Evolutionary conservation across 2,113 vertebrate species (phyloP).

Genomic region (Stigmatopora nigra): DNA sequence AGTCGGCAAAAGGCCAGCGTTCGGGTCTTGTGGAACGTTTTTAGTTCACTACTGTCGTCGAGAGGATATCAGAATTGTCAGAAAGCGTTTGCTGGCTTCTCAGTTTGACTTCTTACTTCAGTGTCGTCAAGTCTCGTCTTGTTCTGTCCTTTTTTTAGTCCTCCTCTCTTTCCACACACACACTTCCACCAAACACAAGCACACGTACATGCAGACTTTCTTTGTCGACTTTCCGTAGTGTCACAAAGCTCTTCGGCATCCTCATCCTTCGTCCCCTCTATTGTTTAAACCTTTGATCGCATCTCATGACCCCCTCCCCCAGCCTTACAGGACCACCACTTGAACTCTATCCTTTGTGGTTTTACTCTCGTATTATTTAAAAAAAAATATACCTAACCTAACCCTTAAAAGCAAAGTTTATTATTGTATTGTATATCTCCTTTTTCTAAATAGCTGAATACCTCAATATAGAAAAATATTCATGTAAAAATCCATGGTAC

Average conservation of each 20-base stretch:
- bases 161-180: slow-evolving; percentile 22
- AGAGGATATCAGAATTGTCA: not conserved
- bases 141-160: slow-evolving; percentile 46
- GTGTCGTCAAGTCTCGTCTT: slow-evolving; percentile 59
- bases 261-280: slow-evolving; percentile 48
- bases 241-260: slow-evolving; percentile 37
- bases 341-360: slow-evolving; percentile 49
- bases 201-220: not conserved
- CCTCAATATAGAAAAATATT: no score
- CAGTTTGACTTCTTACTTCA: slow-evolving; percentile 39
- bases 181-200: not conserved
- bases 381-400: no score
- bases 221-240: slow-evolving; percentile 43
- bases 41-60: not conserved
- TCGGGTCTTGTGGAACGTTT: not conserved
- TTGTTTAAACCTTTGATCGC: slow-evolving; percentile 44
- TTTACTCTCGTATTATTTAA: slow-evolving; percentile 16
- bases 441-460: no score
- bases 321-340: slow-evolving; percentile 22
- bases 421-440: not conserved
- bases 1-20: not conserved
- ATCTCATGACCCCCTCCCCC: slow-evolving; percentile 57
- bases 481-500: no score
- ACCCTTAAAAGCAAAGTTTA: no score
- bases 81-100: slow-evolving; percentile 14